phyloP scores from a whole-genome alignment of 2,797 vertebrate species.

The Triplophysa bombifrons region DNA sequence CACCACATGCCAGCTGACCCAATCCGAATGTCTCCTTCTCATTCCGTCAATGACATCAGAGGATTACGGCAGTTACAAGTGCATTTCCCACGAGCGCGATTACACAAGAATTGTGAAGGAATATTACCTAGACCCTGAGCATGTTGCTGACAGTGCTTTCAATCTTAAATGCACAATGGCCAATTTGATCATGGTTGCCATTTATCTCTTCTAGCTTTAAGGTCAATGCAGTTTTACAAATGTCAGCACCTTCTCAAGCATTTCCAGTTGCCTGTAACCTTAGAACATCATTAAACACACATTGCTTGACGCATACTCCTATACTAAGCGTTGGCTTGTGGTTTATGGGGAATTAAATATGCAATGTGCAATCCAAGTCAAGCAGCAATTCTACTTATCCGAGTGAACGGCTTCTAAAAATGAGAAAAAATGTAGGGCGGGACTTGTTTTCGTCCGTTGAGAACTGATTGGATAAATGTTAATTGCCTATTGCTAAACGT shows the following conservation, averaged over 20 bases:
- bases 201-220: slow-evolving; percentile 7
- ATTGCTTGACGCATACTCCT: not conserved
- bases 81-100: slow-evolving; percentile 72
- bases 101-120: slow-evolving; percentile 66
- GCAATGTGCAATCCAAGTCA: not conserved
- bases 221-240: slow-evolving; percentile 19
- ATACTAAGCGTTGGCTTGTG: not conserved
- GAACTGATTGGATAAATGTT: no score
- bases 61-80: slow-evolving; percentile 71
- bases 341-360: not conserved
- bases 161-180: not conserved
- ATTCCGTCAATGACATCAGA: slow-evolving; percentile 67
- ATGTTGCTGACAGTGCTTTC: not conserved
- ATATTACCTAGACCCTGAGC: slow-evolving; percentile 51
- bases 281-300: not conserved
- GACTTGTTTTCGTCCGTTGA: no score
- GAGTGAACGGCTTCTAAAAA: no score
- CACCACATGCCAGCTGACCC: slow-evolving; percentile 69
- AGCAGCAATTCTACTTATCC: no score
- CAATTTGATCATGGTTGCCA: not conserved
- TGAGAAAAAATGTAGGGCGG: no score
- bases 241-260: not conserved
- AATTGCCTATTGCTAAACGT: no score
- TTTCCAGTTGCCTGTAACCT: not conserved
- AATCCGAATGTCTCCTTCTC: slow-evolving; percentile 73